phyloP scores from a whole-genome alignment of 2,113 vertebrate genomes.

The Apaloderma vittatum region DNA sequence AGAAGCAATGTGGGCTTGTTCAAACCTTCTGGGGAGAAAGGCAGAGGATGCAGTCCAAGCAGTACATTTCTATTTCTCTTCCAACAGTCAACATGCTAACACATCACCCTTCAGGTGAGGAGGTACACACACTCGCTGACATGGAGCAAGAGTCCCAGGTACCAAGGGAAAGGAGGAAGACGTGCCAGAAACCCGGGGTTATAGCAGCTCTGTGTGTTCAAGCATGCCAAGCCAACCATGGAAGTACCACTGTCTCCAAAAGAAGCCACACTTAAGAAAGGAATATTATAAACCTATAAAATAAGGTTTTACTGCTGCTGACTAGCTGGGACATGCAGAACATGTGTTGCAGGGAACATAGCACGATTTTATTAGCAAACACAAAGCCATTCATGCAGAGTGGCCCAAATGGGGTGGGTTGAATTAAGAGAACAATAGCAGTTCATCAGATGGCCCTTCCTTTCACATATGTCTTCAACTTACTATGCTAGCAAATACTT shows the following conservation, averaged over 20 bases:
- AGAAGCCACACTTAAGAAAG: constrained; percentile 9
- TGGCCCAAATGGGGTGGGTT: constrained; percentile 50
- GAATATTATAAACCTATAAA: constrained; percentile 46
- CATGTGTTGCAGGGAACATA: constrained; percentile 50
- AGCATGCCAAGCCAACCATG: neutral
- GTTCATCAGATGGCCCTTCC: constrained; percentile 43
- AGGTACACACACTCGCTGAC: accelerated
- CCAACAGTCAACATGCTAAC: accelerated
- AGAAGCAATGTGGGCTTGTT: neutral
- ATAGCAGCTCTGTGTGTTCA: neutral
- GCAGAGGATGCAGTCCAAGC: neutral
- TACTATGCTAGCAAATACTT: neutral
- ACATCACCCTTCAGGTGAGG: neutral
- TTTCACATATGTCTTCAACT: constrained; percentile 56
- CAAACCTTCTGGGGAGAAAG: neutral
- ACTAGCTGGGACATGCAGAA: constrained; percentile 51
- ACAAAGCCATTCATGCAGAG: constrained; percentile 54
- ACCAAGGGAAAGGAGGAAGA: neutral
- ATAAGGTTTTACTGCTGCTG: constrained; percentile 36
- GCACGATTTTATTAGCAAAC: constrained; percentile 55
- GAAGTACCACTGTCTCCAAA: neutral
- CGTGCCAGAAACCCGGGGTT: neutral
- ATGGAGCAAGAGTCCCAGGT: neutral
- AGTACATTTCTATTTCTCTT: neutral
- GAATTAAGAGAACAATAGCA: constrained; percentile 73